Percentiles rank a stretch among this genome's conserved stretches.
phyloP scores from a whole-genome alignment of 2,888 invertebrate genomes.

The Troglohyphantes excavatus region DNA sequence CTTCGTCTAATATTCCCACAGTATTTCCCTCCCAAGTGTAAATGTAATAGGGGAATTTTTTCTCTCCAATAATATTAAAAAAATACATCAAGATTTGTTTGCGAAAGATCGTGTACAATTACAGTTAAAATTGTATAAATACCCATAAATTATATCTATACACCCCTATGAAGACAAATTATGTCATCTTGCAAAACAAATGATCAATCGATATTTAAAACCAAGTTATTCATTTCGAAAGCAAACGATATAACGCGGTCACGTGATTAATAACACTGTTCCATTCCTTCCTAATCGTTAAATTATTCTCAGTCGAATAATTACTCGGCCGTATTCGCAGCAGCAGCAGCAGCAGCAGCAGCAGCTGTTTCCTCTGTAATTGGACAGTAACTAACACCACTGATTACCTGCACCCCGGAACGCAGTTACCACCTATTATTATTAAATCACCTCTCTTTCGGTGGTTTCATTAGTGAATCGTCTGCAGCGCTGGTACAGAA shows the following conservation, averaged over 20 bases:
- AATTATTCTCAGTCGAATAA: not conserved
- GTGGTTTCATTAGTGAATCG: not conserved
- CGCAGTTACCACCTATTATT: not conserved
- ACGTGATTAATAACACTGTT: slow-evolving; percentile 4
- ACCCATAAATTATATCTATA: no score
- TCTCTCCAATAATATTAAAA: no score
- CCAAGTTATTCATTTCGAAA: not conserved
- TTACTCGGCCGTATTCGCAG: not conserved
- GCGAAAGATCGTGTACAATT: no score
- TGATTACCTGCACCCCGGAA: not conserved
- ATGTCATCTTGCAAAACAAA: not conserved
- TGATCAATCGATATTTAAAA: not conserved
- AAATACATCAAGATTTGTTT: no score
- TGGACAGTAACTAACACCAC: not conserved
- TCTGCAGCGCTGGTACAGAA: no score
- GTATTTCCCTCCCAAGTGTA: no score
- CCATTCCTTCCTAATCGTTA: slow-evolving; percentile 1
- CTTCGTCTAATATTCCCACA: no score
- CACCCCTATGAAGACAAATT: not conserved
- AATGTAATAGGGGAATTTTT: no score
- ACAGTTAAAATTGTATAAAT: no score
- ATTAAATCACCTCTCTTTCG: slow-evolving; percentile 19
- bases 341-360: not conserved
- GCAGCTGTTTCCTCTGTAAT: no score
- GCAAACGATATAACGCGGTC: not conserved